phyloP scores from a whole-genome alignment of 2,113 vertebrate genomes.

The Bubo bubo region DNA sequence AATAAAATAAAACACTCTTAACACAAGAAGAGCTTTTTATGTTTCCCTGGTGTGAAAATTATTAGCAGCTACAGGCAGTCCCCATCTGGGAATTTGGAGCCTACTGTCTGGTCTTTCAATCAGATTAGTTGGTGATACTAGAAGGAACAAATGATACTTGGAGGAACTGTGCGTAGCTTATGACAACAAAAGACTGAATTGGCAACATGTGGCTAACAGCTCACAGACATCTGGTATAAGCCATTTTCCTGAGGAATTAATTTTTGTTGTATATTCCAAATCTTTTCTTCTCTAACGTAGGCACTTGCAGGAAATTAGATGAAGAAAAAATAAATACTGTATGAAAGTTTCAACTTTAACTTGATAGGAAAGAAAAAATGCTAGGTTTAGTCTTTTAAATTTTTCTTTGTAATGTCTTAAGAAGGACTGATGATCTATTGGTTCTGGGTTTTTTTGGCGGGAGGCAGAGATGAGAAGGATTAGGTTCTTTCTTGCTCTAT shows the following conservation, averaged over 20 bases:
- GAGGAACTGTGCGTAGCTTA: neutral
- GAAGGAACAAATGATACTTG: neutral
- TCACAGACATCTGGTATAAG: neutral
- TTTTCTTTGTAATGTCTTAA: neutral
- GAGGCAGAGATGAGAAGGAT: neutral
- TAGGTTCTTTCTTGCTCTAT: neutral
- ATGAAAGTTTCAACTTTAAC: neutral
- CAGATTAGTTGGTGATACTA: neutral
- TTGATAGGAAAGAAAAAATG: neutral
- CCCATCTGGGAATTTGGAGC: constrained; percentile 3
- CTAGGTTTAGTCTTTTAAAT: neutral
- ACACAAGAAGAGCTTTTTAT: neutral
- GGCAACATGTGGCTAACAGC: constrained; percentile 20
- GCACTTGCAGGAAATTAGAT: constrained; percentile 4
- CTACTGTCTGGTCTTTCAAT: constrained; percentile 35
- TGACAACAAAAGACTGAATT: neutral
- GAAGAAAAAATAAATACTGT: constrained; percentile 5
- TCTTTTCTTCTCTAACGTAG: neutral
- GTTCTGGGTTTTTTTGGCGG: neutral
- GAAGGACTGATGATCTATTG: neutral
- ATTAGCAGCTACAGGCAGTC: constrained; percentile 32
- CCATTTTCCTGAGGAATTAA: neutral
- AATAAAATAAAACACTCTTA: constrained; percentile 31
- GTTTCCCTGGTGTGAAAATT: constrained; percentile 54
- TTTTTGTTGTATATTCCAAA: neutral